Evolutionary conservation across 2,888 invertebrate genomes (phyloP).

Genomic region (Cantharis nigra): DNA sequence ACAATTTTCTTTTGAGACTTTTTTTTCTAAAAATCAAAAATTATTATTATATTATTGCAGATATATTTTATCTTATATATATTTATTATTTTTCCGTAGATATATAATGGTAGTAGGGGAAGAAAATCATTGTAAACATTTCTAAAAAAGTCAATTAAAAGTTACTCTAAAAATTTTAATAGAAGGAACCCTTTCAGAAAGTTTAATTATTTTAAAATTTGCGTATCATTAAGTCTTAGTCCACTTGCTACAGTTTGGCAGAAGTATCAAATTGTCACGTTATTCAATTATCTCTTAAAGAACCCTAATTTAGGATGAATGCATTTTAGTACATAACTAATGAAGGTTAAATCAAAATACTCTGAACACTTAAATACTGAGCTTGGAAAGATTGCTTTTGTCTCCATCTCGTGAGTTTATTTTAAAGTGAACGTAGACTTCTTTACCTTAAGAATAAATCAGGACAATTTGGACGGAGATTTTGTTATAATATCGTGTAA

Average conservation of each 20-base stretch:
- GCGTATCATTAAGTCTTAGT: not conserved
- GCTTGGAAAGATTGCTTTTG: not conserved
- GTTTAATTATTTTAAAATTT: not conserved
- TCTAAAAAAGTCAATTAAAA: too few species aligned
- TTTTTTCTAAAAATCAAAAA: too few species aligned
- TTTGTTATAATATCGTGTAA: not conserved
- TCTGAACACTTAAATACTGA: not conserved
- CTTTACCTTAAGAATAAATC: not conserved
- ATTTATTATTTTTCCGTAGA: too few species aligned
- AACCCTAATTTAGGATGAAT: not conserved
- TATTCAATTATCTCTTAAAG: not conserved
- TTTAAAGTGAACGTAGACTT: not conserved
- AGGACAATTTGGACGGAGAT: not conserved
- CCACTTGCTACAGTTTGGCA: not conserved
- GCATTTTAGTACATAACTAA: not conserved
- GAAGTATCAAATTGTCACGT: not conserved
- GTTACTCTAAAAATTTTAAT: too few species aligned
- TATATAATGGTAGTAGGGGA: too few species aligned
- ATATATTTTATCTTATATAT: too few species aligned
- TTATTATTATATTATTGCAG: too few species aligned
- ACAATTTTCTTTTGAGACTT: too few species aligned
- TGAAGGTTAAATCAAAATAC: not conserved
- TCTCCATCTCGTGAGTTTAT: not conserved
- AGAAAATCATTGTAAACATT: too few species aligned
- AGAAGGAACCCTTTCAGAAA: not conserved